Evolutionary conservation across 2,888 invertebrate genomes (phyloP).

Genomic region (Agriotes lineatus): DNA sequence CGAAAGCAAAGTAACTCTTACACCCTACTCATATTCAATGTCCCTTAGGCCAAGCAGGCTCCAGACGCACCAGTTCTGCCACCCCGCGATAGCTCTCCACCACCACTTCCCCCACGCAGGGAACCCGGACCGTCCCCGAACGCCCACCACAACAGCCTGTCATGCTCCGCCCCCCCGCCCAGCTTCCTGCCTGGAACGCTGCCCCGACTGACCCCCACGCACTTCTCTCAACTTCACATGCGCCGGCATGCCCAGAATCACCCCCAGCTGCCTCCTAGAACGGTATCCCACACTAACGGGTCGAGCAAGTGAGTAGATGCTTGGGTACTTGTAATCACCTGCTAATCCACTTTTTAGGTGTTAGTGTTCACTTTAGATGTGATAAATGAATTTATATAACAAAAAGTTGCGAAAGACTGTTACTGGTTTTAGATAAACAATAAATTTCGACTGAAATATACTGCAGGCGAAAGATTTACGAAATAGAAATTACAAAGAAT

Average conservation of each 20-base stretch:
- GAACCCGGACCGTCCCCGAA: conserved; percentile 60
- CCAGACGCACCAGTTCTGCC: conserved; percentile 79
- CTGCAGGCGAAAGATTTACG: too few relatives aligned
- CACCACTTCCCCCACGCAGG: conserved; percentile 63
- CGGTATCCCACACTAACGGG: conserved; percentile 56
- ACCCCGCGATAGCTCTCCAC: conserved; percentile 72
- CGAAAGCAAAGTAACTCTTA: too few relatives aligned
- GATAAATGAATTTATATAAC: too few relatives aligned
- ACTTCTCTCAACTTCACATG: conserved; percentile 71
- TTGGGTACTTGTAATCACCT: background rate
- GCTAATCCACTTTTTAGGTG: too few relatives aligned
- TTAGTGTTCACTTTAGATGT: too few relatives aligned
- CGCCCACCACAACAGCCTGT: conserved; percentile 50
- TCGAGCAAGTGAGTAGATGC: conserved; percentile 52
- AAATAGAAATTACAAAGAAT: too few relatives aligned
- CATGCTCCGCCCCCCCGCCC: conserved; percentile 30
- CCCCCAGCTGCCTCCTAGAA: conserved; percentile 52
- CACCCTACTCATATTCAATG: background rate
- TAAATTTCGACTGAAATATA: too few relatives aligned
- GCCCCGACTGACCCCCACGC: conserved; percentile 67
- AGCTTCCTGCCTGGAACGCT: conserved; percentile 59
- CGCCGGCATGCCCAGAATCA: conserved; percentile 69
- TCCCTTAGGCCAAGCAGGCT: conserved; percentile 70
- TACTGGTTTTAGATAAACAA: too few relatives aligned
- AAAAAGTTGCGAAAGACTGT: too few relatives aligned